These are phyloP conservation scores for Philhelius pedissequus DNA, from an alignment of 2,888 invertebrate genomes.

Conservation along the genomic window DNA sequence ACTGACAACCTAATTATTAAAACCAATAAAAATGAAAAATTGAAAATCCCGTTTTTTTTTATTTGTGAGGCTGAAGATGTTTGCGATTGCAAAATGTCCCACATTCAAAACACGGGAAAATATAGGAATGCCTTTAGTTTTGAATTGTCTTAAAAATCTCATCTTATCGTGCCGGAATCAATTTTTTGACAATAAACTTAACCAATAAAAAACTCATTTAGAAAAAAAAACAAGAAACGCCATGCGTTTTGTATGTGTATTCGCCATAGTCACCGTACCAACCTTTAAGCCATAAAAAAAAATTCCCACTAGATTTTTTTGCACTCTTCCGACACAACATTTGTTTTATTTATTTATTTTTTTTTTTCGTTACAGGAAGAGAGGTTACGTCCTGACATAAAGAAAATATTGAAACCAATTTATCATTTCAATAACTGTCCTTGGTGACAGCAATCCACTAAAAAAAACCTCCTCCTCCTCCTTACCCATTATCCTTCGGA, in stretches of 20 bases:
- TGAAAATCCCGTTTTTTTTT: too few species aligned
- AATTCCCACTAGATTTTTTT: background rate
- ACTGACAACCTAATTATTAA: too few species aligned
- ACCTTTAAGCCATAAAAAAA: background rate
- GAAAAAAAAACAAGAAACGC: background rate
- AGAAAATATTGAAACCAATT: constrained; percentile 45
- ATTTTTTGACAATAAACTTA: constrained; percentile 24
- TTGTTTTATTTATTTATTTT: background rate
- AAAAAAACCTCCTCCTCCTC: constrained; percentile 5
- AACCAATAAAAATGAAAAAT: too few species aligned
- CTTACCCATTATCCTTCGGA: background rate
- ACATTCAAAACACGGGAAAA: background rate
- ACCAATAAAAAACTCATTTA: constrained; percentile 48
- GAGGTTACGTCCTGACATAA: constrained; percentile 23
- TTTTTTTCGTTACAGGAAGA: background rate
- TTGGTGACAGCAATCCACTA: constrained; percentile 58
- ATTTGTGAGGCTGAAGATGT: background rate
- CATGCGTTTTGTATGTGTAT: background rate
- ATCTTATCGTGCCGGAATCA: constrained; percentile 8
- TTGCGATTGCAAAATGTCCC: background rate
- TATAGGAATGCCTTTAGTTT: background rate
- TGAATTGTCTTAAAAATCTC: background rate
- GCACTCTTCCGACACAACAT: constrained; percentile 1
- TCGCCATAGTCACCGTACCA: background rate
- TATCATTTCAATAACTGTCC: constrained; percentile 65